Conservation (phyloP, 1,140 invertebrate genomes). For the Zaprionus tsacasi region DNA sequence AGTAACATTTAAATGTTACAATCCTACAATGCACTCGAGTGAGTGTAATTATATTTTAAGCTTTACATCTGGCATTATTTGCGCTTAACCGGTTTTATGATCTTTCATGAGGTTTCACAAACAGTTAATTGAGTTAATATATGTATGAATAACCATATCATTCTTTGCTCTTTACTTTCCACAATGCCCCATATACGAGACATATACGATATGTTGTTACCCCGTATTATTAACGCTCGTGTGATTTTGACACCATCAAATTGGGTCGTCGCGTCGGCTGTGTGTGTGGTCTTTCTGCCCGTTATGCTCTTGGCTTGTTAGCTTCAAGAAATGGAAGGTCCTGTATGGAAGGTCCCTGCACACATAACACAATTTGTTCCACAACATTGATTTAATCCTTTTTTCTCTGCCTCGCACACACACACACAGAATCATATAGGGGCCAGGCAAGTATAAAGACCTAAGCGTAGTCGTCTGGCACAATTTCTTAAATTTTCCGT, state of each 20-base stretch:
- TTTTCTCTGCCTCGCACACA: slow-evolving; percentile 35
- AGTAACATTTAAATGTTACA: not conserved
- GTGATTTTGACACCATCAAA: slow-evolving; percentile 54
- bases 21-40: too few relatives aligned
- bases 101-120: slow-evolving; percentile 17
- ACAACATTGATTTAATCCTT: slow-evolving; percentile 63
- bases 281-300: slow-evolving; percentile 30
- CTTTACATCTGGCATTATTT: not conserved
- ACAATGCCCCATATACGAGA: not conserved
- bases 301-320: slow-evolving; percentile 43
- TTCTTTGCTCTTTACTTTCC: slow-evolving; percentile 24
- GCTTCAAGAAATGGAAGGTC: slow-evolving; percentile 32
- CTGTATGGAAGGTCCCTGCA: slow-evolving; percentile 33
- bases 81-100: not conserved
- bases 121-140: slow-evolving; percentile 29
- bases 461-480: slow-evolving; percentile 33
- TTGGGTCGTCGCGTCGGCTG: slow-evolving; percentile 41
- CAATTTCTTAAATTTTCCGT: slow-evolving; percentile 56
- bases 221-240: slow-evolving; percentile 53
- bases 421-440: not conserved
- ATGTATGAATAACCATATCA: slow-evolving; percentile 24
- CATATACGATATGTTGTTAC: slow-evolving; percentile 15
- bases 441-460: slow-evolving; percentile 14
- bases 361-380: slow-evolving; percentile 60
- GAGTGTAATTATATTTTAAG: too few relatives aligned